Evolutionary conservation across 2,113 vertebrate genomes (phyloP), one percentile per base, ranked within the genome.

Genomic region (Miniopterus natalensis): DNA sequence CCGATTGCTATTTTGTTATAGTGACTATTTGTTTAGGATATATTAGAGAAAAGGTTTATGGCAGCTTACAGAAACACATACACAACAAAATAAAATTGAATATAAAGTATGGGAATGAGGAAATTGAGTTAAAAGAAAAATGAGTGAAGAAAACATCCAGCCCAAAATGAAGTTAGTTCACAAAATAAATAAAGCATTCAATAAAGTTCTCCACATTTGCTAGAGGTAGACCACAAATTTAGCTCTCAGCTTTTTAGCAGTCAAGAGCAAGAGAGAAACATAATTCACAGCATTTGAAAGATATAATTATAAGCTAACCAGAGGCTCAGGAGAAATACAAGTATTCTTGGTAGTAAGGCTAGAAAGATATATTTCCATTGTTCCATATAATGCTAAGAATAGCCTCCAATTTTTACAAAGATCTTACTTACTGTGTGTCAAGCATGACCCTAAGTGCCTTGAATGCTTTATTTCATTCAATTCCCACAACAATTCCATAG

Each of bases 91-190:
- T 36, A 93, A 94, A 94, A 93, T 70, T 65, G 61, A 96, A 92
- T 96, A 81, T 80, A 95, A 97, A 77, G 18, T 51, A 73, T 94
- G 80, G 87, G 95, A 92, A 84, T 61, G 21, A 96, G 65, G 87
- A 97, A 80, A 96, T 93, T 92, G 20, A 97, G 92, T 96, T 97
- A 94, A 73, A 95, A 90, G 40, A 17, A 79, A 96, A 95, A 77
- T 3, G 12, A 97, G 11, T 87, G 63, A 93, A 85, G 66, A 65
- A 95, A 96, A 55, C 45, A 94, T 27, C 15, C 57, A 77, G 53
- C 71, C 71, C 95, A 95, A 45, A 92, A 84, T 73, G 55, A 94
- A 63, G 65, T 73, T 92, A 95, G 36, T 90, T 87, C 79, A 96
- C 53, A 95, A 90, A 96, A 90, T 84, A 93, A 96, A 94, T 49